A percentile compares a stretch with the other conserved stretches of the same genome.
Evolutionary conservation across 2,113 vertebrate species (phyloP).

Genomic region (Charadrius vociferus): DNA sequence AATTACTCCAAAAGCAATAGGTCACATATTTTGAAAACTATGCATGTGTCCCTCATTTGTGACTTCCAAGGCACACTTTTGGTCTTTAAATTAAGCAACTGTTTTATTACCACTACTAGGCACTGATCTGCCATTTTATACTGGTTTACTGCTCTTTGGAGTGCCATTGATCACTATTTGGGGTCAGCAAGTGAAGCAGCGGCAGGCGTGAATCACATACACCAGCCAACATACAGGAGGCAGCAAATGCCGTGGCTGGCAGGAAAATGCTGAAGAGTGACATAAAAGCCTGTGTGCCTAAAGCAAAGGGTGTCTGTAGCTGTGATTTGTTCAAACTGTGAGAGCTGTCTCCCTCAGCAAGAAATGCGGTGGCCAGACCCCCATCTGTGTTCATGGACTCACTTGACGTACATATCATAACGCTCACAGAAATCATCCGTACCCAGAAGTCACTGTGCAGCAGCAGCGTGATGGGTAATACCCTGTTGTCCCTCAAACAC

Average conservation of each 20-base stretch:
- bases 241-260: background rate
- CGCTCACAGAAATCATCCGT: background rate
- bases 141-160: background rate
- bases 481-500: background rate
- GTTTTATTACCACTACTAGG: background rate
- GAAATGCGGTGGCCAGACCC: background rate
- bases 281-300: background rate
- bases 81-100: background rate
- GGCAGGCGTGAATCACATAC: background rate
- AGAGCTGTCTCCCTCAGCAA: background rate
- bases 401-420: rapidly evolving
- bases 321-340: constrained; percentile 7
- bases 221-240: background rate
- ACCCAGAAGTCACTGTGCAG: background rate
- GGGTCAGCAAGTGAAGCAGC: background rate
- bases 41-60: background rate
- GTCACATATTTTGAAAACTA: background rate
- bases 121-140: background rate
- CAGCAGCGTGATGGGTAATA: background rate
- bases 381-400: background rate
- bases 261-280: background rate
- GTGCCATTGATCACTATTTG: background rate
- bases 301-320: constrained; percentile 7
- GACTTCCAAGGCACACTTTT: background rate
- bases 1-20: background rate